Evolutionary conservation across 2,797 vertebrate genomes (phyloP), one percentile per base, ranked within the genome.

Genomic region (Poeciliopsis turneri): DNA sequence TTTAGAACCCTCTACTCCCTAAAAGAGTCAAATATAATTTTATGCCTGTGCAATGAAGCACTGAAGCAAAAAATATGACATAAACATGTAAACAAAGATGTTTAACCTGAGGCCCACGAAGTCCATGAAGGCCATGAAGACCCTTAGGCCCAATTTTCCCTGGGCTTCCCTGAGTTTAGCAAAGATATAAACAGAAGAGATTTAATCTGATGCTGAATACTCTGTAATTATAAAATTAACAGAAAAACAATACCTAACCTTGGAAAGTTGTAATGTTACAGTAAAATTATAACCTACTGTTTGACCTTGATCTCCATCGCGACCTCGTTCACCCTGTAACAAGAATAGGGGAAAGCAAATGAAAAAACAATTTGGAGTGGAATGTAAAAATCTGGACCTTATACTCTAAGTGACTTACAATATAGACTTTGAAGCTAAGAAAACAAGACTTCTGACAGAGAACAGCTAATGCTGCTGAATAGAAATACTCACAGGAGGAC

Each of bases 261-360:
- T 39, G 36, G 20, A 18, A 10, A 36, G 23, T 20, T 41, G 64
- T 41, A 66, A 66, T 4, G 0, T 64, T 33, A 36, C 2, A 33
- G 28, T 64, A 64, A 12, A 64, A 18, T 18, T 64, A 2, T 64
- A 16, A 89, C 93, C 61, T 91, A 95, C 94, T 51, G 78, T 78
- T 36, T 2, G 5, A 36, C 94, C 93, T n/a, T 0, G 47, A 1
- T 61, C 41, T 81, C 93, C 95, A 64, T 87, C 74, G 71, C 0
- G 39, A 10, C 94, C 94, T 57, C 36, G 77, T 0, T 90, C 78
- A 36, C 95, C 93, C 94, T 95, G 84, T 51, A 6, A 57, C 76
- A 18, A 18, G 4, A 41, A 68, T 11, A 68, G 9, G 4, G 4
- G 10, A 66, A 66, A 66, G 20, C 18, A 68, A 68, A 82, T n/a